phyloP scores from a whole-genome alignment of 2,888 invertebrate genomes.

The Malthinus flaveolus region DNA sequence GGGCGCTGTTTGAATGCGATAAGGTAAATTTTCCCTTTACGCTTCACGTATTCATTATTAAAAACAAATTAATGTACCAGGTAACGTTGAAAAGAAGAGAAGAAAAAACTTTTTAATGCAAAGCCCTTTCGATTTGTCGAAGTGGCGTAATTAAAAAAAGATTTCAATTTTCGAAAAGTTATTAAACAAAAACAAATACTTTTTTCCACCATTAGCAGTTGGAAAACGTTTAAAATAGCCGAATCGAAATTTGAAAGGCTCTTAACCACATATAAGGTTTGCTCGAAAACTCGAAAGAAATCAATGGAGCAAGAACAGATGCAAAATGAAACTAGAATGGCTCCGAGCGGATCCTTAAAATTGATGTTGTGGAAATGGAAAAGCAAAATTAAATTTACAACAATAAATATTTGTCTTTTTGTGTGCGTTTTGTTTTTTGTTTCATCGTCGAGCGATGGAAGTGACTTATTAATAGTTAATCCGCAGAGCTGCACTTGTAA shows the following conservation, averaged over 20 bases:
- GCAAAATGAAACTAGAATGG: slow-evolving; percentile 19
- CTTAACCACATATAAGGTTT: slow-evolving; percentile 25
- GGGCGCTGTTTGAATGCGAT: slow-evolving; percentile 15
- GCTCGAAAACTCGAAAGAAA: slow-evolving; percentile 25
- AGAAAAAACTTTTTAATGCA: neutral
- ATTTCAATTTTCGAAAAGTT: neutral
- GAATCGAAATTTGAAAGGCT: neutral
- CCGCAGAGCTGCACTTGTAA: too few species aligned
- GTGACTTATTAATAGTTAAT: too few species aligned
- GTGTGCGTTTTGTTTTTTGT: neutral
- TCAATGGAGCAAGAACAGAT: slow-evolving; percentile 24
- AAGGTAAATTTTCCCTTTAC: slow-evolving; percentile 16
- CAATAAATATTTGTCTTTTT: slow-evolving; percentile 9
- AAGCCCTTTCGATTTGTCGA: too few species aligned
- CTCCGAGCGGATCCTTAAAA: slow-evolving; percentile 15
- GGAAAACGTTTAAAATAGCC: slow-evolving; percentile 1
- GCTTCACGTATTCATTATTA: slow-evolving; percentile 16
- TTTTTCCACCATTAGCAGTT: neutral
- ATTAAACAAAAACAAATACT: slow-evolving; percentile 5
- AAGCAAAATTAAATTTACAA: slow-evolving; percentile 12
- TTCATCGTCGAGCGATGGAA: too few species aligned
- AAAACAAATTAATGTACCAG: slow-evolving; percentile 8
- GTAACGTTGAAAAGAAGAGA: neutral
- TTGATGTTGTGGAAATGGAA: slow-evolving; percentile 18
- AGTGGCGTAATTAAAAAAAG: neutral